A percentile compares a stretch with the other conserved stretches of the same genome.
Conservation (phyloP, 1,140 invertebrate species). For the Chrysopa pallens region DNA sequence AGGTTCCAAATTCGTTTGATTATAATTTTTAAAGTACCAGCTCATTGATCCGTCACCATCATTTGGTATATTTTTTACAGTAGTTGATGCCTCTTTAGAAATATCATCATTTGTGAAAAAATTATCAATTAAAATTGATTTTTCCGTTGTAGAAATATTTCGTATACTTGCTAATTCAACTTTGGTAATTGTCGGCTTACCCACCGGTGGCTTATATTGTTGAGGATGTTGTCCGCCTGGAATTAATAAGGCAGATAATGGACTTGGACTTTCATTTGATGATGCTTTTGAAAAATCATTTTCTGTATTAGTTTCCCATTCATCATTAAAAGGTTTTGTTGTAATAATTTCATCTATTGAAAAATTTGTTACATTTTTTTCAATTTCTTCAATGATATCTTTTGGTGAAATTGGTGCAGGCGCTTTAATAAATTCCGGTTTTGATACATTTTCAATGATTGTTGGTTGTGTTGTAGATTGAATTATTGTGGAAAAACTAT, state of each 20-base stretch:
- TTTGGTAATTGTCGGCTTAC: constrained; percentile 41
- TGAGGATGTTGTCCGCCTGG: constrained; percentile 32
- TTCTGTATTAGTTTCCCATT: too few species aligned
- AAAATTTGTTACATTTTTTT: too few species aligned
- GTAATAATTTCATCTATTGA: too few species aligned
- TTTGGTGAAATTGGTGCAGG: too few species aligned
- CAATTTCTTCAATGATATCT: too few species aligned
- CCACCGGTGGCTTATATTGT: constrained; percentile 16
- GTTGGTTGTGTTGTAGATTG: too few species aligned
- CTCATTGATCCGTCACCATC: constrained; percentile 32
- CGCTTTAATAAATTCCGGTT: too few species aligned
- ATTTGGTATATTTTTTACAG: constrained; percentile 9
- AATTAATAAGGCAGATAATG: constrained; percentile 32
- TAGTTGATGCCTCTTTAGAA: constrained; percentile 9
- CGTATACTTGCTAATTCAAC: constrained; percentile 17
- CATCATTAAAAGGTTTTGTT: too few species aligned
- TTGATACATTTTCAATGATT: too few species aligned
- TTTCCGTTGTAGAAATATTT: constrained; percentile 5
- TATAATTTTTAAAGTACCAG: constrained; percentile 67
- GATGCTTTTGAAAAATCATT: too few species aligned
- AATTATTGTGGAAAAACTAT: too few species aligned
- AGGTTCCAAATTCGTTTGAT: constrained; percentile 46
- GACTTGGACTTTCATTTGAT: constrained; percentile 7
- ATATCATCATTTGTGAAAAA: background rate
- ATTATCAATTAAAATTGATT: constrained; percentile 3